Percentiles rank a stretch among this genome's conserved stretches.
These are phyloP conservation scores for Ovis canadensis DNA, from an alignment of 2,113 vertebrate species.

Conservation along the genomic window DNA sequence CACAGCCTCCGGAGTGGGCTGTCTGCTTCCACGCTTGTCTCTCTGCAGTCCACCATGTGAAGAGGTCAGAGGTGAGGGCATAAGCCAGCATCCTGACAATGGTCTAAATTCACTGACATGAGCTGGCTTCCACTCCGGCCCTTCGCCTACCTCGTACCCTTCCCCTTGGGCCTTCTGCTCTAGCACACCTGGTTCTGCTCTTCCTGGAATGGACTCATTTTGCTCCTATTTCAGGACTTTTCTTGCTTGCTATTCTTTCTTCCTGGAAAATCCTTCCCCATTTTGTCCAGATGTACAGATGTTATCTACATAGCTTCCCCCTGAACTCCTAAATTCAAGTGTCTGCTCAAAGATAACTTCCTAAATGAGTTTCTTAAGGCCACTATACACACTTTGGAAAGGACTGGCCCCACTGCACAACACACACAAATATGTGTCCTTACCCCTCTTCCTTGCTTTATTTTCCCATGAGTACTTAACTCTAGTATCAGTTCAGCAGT, in stretches of 20 bases:
- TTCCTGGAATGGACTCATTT: neutral
- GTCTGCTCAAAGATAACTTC: neutral
- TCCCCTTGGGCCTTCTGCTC: neutral
- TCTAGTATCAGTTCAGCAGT: neutral
- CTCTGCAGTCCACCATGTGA: neutral
- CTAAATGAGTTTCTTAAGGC: neutral
- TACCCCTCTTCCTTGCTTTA: neutral
- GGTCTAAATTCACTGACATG: neutral
- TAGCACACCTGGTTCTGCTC: neutral
- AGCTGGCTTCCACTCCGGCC: neutral
- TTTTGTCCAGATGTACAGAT: neutral
- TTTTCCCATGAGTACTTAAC: neutral
- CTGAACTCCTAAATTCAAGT: neutral
- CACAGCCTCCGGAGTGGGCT: neutral
- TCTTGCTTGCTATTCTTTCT: neutral
- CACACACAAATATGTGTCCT: neutral
- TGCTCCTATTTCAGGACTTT: neutral
- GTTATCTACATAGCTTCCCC: neutral
- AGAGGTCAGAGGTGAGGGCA: neutral
- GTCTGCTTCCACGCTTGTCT: neutral
- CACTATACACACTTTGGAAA: neutral
- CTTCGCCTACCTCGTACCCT: neutral
- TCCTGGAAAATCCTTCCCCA: neutral
- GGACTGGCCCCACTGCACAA: neutral
- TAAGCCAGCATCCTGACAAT: neutral